A percentile compares a stretch with the other conserved stretches of the same genome.
Conservation (phyloP, 2,113 vertebrate genomes). For the Mormyrus lacerda region DNA sequence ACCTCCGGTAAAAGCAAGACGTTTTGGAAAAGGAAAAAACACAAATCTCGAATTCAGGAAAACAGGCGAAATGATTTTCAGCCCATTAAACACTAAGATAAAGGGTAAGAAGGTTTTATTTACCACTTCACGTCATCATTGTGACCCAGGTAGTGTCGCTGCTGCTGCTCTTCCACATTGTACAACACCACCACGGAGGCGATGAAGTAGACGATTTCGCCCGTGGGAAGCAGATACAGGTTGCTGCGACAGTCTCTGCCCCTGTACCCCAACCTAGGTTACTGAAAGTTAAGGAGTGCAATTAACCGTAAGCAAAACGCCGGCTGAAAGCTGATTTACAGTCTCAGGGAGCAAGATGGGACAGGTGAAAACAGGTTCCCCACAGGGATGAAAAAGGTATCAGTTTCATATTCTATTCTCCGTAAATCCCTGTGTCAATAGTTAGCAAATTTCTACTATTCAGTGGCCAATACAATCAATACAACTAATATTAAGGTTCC, state of each 20-base stretch:
- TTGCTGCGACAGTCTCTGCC: constrained; percentile 82
- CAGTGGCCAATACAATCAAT: neutral
- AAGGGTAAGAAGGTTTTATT: constrained; percentile 22
- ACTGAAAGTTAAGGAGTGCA: constrained; percentile 25
- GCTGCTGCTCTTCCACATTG: constrained; percentile 78
- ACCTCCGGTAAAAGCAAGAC: neutral
- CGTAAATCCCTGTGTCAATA: neutral
- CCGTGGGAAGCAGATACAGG: constrained; percentile 80
- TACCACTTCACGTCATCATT: constrained; percentile 88
- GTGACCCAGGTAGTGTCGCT: constrained; percentile 86
- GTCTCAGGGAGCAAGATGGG: neutral
- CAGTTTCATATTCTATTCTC: neutral
- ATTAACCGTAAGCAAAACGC: neutral
- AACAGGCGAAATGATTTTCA: neutral
- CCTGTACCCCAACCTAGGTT: constrained; percentile 75
- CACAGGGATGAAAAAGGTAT: neutral
- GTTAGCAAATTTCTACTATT: neutral
- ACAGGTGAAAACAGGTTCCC: neutral
- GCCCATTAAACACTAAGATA: neutral
- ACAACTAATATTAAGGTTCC: neutral
- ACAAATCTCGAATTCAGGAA: neutral
- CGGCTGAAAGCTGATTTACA: neutral
- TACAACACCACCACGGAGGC: constrained; percentile 82
- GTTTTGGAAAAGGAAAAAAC: neutral
- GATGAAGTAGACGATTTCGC: constrained; percentile 85